Conservation (phyloP, 2,888 invertebrate genomes). For the Achlya flavicornis region DNA sequence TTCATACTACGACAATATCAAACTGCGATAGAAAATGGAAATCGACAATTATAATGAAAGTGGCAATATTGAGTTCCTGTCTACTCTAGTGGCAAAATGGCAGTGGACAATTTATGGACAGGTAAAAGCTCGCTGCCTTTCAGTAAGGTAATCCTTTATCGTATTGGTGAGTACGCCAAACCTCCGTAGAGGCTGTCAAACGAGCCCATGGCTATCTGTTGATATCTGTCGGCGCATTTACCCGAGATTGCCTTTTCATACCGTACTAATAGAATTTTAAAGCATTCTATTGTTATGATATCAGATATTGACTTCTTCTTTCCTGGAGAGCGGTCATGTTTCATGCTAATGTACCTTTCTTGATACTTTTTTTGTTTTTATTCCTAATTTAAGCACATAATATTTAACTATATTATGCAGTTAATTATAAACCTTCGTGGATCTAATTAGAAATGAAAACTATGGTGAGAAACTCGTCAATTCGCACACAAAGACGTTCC, state of each 20-base stretch:
- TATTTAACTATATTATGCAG: not conserved
- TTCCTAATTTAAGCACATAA: too few relatives aligned
- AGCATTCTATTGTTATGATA: conserved; percentile 33
- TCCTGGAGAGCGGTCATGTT: not conserved
- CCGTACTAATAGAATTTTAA: conserved; percentile 55
- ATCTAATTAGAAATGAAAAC: conserved; percentile 45
- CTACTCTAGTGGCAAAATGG: conserved; percentile 25
- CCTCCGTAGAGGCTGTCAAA: conserved; percentile 44
- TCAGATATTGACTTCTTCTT: conserved; percentile 19
- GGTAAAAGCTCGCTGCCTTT: conserved; percentile 52
- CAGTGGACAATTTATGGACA: conserved; percentile 51
- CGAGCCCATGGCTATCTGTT: conserved; percentile 59
- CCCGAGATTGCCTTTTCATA: conserved; percentile 51
- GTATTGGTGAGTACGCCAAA: conserved; percentile 47
- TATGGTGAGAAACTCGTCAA: conserved; percentile 51
- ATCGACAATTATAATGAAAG: conserved; percentile 18
- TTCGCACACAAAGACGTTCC: conserved; percentile 52
- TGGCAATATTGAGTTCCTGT: conserved; percentile 31
- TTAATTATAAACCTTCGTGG: conserved; percentile 14
- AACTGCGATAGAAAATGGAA: conserved; percentile 21
- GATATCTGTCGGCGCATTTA: conserved; percentile 57
- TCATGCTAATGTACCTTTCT: too few relatives aligned
- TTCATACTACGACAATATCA: conserved; percentile 32
- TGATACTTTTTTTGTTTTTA: too few relatives aligned
- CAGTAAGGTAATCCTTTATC: conserved; percentile 58